These are phyloP conservation scores for Drosophila ohnishii DNA, from an alignment of 1,140 invertebrate genomes.

Conservation along the genomic window DNA sequence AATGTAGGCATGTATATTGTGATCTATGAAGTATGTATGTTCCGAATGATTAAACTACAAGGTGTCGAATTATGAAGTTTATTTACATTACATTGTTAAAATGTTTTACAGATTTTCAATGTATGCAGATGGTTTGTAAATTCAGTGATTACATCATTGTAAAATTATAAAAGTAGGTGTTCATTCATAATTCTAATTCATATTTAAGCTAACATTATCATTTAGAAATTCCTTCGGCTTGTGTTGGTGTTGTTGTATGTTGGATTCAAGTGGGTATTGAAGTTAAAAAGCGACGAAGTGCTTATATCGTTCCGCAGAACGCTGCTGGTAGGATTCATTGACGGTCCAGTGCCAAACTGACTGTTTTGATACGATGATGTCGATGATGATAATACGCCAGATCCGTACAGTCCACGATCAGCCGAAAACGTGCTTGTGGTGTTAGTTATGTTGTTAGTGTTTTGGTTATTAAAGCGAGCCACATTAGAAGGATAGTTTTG, in stretches of 20 bases:
- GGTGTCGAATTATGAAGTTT: constrained; percentile 2
- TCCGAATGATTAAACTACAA: constrained; percentile 5
- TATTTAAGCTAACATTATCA: constrained; percentile 6
- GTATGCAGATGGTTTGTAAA: neutral
- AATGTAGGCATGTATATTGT: neutral
- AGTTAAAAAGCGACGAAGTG: constrained; percentile 22
- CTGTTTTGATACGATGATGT: constrained; percentile 17
- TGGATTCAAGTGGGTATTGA: constrained; percentile 31
- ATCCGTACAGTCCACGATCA: constrained; percentile 21
- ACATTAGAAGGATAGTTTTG: constrained; percentile 51
- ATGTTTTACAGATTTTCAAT: constrained; percentile 36
- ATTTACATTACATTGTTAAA: constrained; percentile 41
- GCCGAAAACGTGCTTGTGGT: constrained; percentile 15
- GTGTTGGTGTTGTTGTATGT: constrained; percentile 20
- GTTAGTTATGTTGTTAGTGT: constrained; percentile 34
- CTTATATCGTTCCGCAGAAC: constrained; percentile 11
- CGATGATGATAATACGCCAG: constrained; percentile 10
- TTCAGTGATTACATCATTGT: constrained; percentile 10
- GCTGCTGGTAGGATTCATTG: constrained; percentile 14
- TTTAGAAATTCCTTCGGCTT: constrained; percentile 27
- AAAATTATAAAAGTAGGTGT: constrained; percentile 2
- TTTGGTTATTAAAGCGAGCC: constrained; percentile 53
- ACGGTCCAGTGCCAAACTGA: constrained; percentile 6
- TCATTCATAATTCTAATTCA: constrained; percentile 4
- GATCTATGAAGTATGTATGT: neutral